These are phyloP conservation scores for Ceratitis capitata DNA, from an alignment of 1,140 invertebrate species.

Conservation along the genomic window DNA sequence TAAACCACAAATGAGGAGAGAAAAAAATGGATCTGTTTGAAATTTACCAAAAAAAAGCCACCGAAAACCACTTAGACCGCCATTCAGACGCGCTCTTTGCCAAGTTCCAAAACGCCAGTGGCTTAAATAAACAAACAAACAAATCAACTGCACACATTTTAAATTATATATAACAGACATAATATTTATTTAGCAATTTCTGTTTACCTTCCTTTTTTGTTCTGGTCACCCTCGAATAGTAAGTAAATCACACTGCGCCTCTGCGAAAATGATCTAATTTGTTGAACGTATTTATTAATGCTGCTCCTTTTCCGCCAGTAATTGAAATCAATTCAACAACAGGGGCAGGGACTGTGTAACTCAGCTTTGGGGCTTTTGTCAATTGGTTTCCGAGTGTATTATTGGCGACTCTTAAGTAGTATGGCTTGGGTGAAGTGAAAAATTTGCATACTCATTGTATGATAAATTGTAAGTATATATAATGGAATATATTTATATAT, in stretches of 20 bases:
- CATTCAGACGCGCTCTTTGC: neutral
- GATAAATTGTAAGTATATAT: neutral
- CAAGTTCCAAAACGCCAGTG: neutral
- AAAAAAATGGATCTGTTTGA: neutral
- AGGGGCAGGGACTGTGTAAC: neutral
- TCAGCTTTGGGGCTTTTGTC: neutral
- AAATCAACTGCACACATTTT: neutral
- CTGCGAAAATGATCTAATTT: slow-evolving; percentile 19
- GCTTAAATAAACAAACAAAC: neutral
- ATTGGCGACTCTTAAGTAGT: neutral
- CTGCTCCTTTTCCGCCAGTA: neutral
- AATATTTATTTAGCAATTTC: neutral
- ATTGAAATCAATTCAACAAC: slow-evolving; percentile 3
- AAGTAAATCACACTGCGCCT: neutral
- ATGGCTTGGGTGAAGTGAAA: neutral
- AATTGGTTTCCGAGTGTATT: neutral
- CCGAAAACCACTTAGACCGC: neutral
- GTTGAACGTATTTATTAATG: slow-evolving; percentile 23
- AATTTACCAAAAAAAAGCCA: neutral
- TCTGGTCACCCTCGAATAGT: neutral
- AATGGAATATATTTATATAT: too few relatives aligned
- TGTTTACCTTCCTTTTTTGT: neutral
- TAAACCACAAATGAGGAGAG: neutral
- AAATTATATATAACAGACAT: neutral
- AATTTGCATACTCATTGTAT: slow-evolving; percentile 4